phyloP scores from a whole-genome alignment of 1,140 invertebrate genomes.

The Pygmarrhopalites habei region DNA sequence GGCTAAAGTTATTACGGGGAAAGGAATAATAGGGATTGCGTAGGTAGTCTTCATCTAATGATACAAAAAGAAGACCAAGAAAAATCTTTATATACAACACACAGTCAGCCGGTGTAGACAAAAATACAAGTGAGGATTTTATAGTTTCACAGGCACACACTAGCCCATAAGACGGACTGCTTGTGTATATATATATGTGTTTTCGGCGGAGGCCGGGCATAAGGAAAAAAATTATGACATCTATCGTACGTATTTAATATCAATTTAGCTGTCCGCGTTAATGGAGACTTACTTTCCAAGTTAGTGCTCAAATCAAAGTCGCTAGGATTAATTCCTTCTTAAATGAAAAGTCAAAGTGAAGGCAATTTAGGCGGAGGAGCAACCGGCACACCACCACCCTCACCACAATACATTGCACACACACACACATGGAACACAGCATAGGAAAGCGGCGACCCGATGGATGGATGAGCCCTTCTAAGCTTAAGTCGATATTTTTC shows the following conservation, averaged over 20 bases:
- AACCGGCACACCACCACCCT: not conserved
- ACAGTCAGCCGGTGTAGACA: no score
- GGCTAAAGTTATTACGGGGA: no score
- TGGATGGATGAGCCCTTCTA: conserved; percentile 2
- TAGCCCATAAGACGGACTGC: no score
- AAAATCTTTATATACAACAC: no score
- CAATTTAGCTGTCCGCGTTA: conserved; percentile 39
- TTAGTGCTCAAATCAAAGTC: conserved; percentile 40
- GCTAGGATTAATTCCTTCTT: conserved; percentile 39
- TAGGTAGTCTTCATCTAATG: no score
- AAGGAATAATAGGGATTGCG: no score
- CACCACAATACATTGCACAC: not conserved
- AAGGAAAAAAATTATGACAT: conserved; percentile 41
- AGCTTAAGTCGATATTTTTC: conserved; percentile 11
- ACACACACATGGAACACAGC: not conserved
- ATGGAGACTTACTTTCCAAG: conserved; percentile 40
- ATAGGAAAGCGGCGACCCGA: not conserved
- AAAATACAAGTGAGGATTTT: no score
- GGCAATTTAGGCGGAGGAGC: conserved; percentile 24
- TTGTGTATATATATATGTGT: not conserved
- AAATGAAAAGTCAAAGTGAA: conserved; percentile 37
- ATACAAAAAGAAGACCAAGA: no score
- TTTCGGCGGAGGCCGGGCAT: not conserved
- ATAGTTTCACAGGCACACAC: no score
- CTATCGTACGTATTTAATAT: conserved; percentile 40